Evolutionary conservation across 2,797 vertebrate genomes (phyloP), one percentile per base, ranked within the genome.

Genomic region (Gymnoscopelus microlampas): DNA sequence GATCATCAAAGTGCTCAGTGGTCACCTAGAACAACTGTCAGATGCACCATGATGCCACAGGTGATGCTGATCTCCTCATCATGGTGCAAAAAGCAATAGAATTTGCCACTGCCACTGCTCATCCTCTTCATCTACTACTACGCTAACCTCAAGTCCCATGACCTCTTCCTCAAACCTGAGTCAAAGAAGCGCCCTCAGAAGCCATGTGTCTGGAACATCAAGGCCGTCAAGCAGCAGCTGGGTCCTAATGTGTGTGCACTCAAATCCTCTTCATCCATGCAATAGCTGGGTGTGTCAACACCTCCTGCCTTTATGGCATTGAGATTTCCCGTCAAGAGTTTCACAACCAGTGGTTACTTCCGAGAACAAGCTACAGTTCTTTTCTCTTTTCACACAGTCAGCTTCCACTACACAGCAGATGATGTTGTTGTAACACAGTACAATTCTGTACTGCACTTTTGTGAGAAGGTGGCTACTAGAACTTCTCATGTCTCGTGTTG

Each of bases 151-250:
- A 32, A 39, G 29, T 59, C 57, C 39, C 57, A 59, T 59, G 57
- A 59, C 57, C 29, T 15, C 29, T 59, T 59, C 57, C 39, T 59
- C 57, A 59, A 59, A 39, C 57, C 57, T 59, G 12, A 59, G 29
- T 32, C 2, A 2, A 32, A 58, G 56, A 32, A 58, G 56, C 13
- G 57, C 26, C 6, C 29, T 5, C 15, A 59, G 57, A 59, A 59
- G 26, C 57, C 57, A 59, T 24, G 29, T 39, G 13, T 59, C 26
- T 59, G 57, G 12, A 35, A 39, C 57, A 14, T 58, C 24, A 32
- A 58, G 24, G 29, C 24, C 11, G 12, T n/a, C 56, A 59, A 59
- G 55, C 55, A 29, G 55, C 23, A 57, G 55, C 24, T 57, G 23
- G 23, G 24, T 6, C 55, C 24, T 9, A 57, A 24, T 57, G 9